phyloP scores from a whole-genome alignment of 2,888 invertebrate species.

The Stenchaetothrips biformis region DNA sequence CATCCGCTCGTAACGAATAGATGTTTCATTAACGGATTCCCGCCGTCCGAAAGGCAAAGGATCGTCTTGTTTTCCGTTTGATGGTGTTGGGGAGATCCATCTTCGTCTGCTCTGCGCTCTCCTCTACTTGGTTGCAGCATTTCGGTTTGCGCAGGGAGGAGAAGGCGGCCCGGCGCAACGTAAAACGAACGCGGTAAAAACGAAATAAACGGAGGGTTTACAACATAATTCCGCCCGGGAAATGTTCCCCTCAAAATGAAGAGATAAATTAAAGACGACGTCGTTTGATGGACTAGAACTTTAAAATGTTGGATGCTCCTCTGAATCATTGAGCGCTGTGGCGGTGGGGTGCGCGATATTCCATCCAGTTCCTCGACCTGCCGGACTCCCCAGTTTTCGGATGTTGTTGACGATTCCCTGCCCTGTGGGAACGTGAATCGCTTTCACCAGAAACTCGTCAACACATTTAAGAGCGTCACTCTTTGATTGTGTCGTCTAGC shows the following conservation, averaged over 20 bases:
- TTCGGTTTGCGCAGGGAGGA: not conserved
- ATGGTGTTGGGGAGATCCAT: not conserved
- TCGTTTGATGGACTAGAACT: constrained; percentile 15
- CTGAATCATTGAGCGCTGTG: not conserved
- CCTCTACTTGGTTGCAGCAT: too few species aligned
- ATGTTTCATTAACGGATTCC: constrained; percentile 1
- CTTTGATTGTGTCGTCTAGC: too few species aligned
- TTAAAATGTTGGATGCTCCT: constrained; percentile 1
- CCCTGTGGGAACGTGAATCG: too few species aligned
- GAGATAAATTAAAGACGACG: constrained; percentile 16
- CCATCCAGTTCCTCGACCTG: too few species aligned
- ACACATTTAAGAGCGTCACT: too few species aligned
- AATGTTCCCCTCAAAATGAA: constrained; percentile 13
- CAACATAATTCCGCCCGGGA: not conserved
- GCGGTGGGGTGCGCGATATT: too few species aligned
- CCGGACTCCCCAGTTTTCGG: too few species aligned
- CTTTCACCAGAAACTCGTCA: too few species aligned
- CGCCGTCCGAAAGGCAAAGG: not conserved
- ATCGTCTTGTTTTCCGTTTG: not conserved
- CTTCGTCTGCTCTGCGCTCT: too few species aligned
- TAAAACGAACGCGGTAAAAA: not conserved
- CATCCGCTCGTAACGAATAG: not conserved
- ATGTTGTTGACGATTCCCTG: too few species aligned
- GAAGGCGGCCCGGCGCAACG: not conserved
- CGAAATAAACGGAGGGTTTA: not conserved